Evolutionary conservation across 2,888 invertebrate species (phyloP).

Genomic region (Sycophila texana): DNA sequence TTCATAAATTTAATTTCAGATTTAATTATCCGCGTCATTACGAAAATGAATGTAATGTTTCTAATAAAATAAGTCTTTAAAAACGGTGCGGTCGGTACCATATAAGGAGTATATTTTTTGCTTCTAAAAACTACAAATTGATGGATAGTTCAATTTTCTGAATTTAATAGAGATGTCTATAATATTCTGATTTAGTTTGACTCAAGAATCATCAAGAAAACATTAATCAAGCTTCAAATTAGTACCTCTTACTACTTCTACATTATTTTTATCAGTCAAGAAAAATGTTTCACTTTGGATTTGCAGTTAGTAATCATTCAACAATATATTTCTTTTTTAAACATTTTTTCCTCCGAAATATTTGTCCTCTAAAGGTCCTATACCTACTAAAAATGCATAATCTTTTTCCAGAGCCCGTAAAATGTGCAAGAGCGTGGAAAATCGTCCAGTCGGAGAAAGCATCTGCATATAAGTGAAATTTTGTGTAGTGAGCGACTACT

Average conservation of each 20-base stretch:
- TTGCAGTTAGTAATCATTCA: constrained; percentile 19
- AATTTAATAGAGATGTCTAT: constrained; percentile 49
- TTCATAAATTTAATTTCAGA: no score
- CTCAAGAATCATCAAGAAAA: constrained; percentile 51
- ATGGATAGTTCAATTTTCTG: constrained; percentile 15
- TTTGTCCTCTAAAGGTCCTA: no score
- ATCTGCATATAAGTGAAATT: constrained; percentile 28
- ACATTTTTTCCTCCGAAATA: no score
- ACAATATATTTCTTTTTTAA: constrained; percentile 7
- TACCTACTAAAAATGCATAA: neutral
- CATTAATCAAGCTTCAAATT: constrained; percentile 54
- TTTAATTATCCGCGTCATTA: neutral
- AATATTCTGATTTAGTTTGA: constrained; percentile 40
- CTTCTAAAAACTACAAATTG: neutral
- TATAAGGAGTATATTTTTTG: no score
- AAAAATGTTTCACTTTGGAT: constrained; percentile 22
- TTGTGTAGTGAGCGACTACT: neutral
- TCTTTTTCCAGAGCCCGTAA: neutral
- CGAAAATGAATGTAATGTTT: neutral
- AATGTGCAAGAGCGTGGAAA: neutral
- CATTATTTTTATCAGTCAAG: constrained; percentile 15
- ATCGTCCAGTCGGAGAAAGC: constrained; percentile 21
- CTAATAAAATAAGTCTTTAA: neutral
- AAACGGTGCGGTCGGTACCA: neutral
- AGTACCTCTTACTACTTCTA: constrained; percentile 34